A percentile compares a stretch with the other conserved stretches of the same genome.
Conservation (phyloP, 2,797 vertebrate genomes). For the Novumbra hubbsi region DNA sequence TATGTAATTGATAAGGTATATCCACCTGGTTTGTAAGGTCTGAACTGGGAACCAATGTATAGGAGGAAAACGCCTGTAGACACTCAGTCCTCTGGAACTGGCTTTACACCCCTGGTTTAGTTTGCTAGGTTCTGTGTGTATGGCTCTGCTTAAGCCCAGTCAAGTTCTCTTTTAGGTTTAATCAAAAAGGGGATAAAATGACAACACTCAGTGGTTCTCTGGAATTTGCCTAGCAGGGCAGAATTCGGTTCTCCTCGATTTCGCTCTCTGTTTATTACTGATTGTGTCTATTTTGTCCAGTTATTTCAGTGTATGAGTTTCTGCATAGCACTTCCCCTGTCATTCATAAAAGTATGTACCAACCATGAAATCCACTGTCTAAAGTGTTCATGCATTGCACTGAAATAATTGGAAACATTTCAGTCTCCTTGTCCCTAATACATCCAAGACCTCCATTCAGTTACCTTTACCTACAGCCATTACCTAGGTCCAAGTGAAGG, state of each 20-base stretch:
- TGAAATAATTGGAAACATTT: background rate
- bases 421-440: background rate
- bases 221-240: conserved; percentile 3
- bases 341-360: background rate
- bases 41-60: too few relatives aligned
- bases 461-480: background rate
- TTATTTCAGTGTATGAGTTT: background rate
- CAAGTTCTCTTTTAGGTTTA: background rate
- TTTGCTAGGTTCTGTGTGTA: background rate
- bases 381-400: background rate
- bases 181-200: background rate
- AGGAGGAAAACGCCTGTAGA: too few relatives aligned
- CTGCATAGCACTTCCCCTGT: background rate
- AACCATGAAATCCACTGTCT: background rate
- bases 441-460: background rate
- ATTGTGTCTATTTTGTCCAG: background rate
- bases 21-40: too few relatives aligned
- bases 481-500: conserved; percentile 16
- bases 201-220: conserved; percentile 11
- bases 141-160: background rate
- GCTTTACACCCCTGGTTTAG: too few relatives aligned
- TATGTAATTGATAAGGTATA: too few relatives aligned
- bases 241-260: background rate
- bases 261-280: conserved; percentile 8
- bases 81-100: too few relatives aligned